Conservation (phyloP, 2,113 vertebrate genomes). For the Orientallactaga bullata region DNA sequence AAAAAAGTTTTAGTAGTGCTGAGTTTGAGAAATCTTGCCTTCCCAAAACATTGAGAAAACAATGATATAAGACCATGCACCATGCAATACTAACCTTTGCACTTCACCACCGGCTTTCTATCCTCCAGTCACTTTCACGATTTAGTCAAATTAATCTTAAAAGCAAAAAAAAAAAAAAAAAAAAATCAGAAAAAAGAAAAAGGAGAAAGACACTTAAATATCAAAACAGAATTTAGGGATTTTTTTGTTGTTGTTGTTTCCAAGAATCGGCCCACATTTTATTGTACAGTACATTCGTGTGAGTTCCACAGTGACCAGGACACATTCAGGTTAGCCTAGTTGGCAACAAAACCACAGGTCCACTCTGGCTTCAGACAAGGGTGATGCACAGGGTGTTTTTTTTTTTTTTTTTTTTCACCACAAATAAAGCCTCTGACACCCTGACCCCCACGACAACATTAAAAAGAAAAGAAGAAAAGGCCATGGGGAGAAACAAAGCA, state of each 20-base stretch:
- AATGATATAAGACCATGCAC: background rate
- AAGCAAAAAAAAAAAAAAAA: background rate
- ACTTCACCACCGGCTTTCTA: background rate
- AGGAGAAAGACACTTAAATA: background rate
- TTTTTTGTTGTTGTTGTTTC: background rate
- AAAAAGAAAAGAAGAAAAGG: constrained; percentile 58
- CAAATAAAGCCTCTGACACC: constrained; percentile 78
- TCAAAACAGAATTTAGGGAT: constrained; percentile 16
- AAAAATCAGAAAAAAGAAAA: background rate
- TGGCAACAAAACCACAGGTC: constrained; percentile 72
- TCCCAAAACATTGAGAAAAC: background rate
- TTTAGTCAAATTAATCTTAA: constrained; percentile 9
- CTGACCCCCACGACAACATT: constrained; percentile 81
- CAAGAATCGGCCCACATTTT: constrained; percentile 76
- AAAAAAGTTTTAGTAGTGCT: background rate
- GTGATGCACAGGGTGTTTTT: constrained; percentile 73
- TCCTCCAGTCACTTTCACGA: background rate
- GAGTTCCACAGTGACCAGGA: constrained; percentile 72
- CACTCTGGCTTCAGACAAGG: constrained; percentile 79
- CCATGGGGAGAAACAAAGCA: constrained; percentile 16
- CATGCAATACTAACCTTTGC: background rate
- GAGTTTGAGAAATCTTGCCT: background rate
- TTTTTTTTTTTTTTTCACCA: constrained; percentile 79
- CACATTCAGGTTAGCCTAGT: constrained; percentile 66
- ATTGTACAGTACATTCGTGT: constrained; percentile 82